Conservation (phyloP, 2,888 invertebrate genomes). For the Cheilosia variabilis region DNA sequence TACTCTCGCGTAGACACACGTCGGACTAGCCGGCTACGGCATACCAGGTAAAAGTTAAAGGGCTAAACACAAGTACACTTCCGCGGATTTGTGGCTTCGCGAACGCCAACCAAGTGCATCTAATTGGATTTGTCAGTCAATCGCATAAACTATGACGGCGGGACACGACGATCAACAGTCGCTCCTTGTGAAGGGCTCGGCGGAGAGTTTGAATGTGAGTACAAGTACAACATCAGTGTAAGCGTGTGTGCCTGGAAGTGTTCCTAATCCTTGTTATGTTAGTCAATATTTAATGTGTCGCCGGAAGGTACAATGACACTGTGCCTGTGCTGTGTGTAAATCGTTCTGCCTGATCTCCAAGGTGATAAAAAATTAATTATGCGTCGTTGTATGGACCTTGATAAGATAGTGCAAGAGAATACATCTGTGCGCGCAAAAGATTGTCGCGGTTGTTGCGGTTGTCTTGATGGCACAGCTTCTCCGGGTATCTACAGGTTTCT, state of each 20-base stretch:
- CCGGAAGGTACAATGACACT: conserved; percentile 7
- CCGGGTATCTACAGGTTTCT: conserved; percentile 27
- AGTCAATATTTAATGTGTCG: conserved; percentile 30
- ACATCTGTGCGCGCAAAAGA: conserved; percentile 22
- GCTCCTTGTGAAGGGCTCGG: conserved; percentile 81
- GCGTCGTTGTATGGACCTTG: conserved; percentile 45
- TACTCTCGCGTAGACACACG: conserved; percentile 63
- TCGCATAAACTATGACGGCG: conserved; percentile 83
- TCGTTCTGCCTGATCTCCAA: conserved; percentile 34
- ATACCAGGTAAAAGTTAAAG: conserved; percentile 8
- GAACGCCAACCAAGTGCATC: conserved; percentile 57
- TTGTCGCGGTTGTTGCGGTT: conserved; percentile 61
- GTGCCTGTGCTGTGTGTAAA: conserved; percentile 14
- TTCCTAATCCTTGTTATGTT: background rate
- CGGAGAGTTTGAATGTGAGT: conserved; percentile 71
- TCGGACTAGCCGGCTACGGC: conserved; percentile 5
- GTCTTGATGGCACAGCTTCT: conserved; percentile 31
- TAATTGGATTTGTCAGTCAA: conserved; percentile 70
- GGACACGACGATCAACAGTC: conserved; percentile 85
- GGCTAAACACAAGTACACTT: conserved; percentile 26
- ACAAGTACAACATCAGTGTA: background rate
- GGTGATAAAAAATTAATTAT: conserved; percentile 25
- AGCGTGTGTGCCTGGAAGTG: background rate
- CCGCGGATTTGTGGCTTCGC: conserved; percentile 50
- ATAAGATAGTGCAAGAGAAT: conserved; percentile 59